Evolutionary conservation across 2,888 invertebrate genomes (phyloP).

Genomic region (Perizoma flavofasciatum): DNA sequence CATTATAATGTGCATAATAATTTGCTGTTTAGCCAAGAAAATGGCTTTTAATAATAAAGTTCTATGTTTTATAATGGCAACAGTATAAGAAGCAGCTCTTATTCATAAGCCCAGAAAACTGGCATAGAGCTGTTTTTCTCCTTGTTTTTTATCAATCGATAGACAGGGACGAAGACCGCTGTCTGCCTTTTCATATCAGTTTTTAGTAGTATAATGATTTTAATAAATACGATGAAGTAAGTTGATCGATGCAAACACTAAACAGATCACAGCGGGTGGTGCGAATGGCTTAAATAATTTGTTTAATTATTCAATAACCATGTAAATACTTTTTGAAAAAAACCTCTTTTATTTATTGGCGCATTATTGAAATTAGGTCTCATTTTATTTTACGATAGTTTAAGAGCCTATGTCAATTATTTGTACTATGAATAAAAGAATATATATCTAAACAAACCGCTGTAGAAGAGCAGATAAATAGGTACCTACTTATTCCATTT

Average conservation of each 20-base stretch:
- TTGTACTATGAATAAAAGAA: too few species aligned
- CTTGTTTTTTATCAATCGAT: too few species aligned
- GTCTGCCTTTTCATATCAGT: too few species aligned
- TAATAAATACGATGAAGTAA: neutral
- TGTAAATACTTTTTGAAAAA: slow-evolving; percentile 13
- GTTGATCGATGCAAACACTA: slow-evolving; percentile 21
- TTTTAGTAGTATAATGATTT: neutral
- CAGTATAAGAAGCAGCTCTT: neutral
- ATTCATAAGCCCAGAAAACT: neutral
- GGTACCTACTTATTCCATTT: too few species aligned
- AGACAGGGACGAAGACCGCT: too few species aligned
- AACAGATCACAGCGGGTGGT: slow-evolving; percentile 23
- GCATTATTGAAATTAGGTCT: slow-evolving; percentile 16
- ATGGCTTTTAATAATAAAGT: slow-evolving; percentile 3
- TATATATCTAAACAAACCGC: too few species aligned
- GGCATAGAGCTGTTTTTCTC: neutral
- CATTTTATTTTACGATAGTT: neutral
- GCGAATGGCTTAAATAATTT: slow-evolving; percentile 13
- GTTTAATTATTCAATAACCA: slow-evolving; percentile 23
- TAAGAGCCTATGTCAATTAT: too few species aligned
- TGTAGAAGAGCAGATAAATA: too few species aligned
- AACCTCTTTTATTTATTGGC: slow-evolving; percentile 9
- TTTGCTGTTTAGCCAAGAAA: slow-evolving; percentile 12
- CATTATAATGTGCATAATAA: slow-evolving; percentile 3
- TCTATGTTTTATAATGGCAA: slow-evolving; percentile 14